Conservation (phyloP, 2,888 invertebrate genomes). For the Drosophila anomalata region DNA sequence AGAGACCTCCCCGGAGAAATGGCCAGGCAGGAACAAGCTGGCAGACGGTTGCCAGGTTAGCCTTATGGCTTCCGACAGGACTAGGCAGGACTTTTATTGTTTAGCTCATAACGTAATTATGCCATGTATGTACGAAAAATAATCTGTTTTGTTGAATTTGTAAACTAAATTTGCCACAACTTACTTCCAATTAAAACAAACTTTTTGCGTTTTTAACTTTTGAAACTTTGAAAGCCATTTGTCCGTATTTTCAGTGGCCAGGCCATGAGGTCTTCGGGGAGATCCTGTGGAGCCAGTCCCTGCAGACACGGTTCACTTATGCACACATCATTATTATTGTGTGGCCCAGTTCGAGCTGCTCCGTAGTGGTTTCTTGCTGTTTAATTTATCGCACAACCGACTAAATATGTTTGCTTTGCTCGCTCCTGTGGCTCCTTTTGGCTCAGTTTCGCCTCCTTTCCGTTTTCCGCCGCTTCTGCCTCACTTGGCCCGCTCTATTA, state of each 20-base stretch:
- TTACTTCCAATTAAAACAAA: not conserved
- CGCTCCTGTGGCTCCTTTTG: slow-evolving; percentile 35
- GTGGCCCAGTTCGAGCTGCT: slow-evolving; percentile 39
- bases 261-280: not conserved
- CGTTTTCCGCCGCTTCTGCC: not conserved
- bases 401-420: slow-evolving; percentile 63
- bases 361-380: slow-evolving; percentile 46
- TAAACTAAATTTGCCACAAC: not conserved
- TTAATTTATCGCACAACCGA: slow-evolving; percentile 66
- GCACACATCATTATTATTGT: slow-evolving; percentile 72
- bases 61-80: not conserved
- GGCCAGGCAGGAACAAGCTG: not conserved
- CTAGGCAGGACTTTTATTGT: not conserved
- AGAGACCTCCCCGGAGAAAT: slow-evolving; percentile 12
- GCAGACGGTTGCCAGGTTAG: not conserved
- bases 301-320: slow-evolving; percentile 48
- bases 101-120: not conserved
- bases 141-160: not conserved
- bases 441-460: slow-evolving; percentile 4
- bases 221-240: slow-evolving; percentile 2
- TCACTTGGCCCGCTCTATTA: slow-evolving; percentile 36
- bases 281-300: slow-evolving; percentile 1
- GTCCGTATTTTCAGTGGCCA: not conserved
- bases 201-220: slow-evolving; percentile 1
- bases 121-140: not conserved